These are phyloP conservation scores for Drosophila seclusa DNA, from an alignment of 2,888 invertebrate genomes.

Conservation along the genomic window DNA sequence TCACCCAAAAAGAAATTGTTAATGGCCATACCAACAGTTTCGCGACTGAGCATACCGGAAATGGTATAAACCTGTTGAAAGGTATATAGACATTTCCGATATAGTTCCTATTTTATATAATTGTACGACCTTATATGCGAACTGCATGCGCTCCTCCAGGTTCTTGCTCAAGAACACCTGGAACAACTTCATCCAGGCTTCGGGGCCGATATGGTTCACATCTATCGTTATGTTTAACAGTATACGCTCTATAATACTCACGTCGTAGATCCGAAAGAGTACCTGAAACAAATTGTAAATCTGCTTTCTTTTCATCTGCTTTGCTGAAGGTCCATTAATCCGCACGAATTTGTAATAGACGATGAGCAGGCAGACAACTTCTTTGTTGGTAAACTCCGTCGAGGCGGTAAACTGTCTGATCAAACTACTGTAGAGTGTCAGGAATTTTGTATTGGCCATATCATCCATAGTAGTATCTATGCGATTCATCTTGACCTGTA, in stretches of 20 bases:
- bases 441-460: constrained; percentile 88
- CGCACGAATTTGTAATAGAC: constrained; percentile 86
- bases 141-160: constrained; percentile 89
- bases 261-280: constrained; percentile 90
- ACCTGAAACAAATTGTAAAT: constrained; percentile 88
- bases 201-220: constrained; percentile 84
- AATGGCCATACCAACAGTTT: constrained; percentile 87
- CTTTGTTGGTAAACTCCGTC: constrained; percentile 86
- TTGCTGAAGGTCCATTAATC: constrained; percentile 83
- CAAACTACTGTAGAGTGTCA: constrained; percentile 87
- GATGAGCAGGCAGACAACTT: constrained; percentile 86
- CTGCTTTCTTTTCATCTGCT: constrained; percentile 86
- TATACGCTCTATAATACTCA: constrained; percentile 88
- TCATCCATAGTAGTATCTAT: constrained; percentile 88
- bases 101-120: neutral
- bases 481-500: constrained; percentile 71
- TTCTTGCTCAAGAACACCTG: constrained; percentile 89
- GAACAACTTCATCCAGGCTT: constrained; percentile 89
- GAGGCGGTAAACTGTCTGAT: constrained; percentile 86
- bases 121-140: constrained; percentile 87
- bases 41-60: constrained; percentile 88
- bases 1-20: constrained; percentile 85
- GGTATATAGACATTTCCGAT: neutral
- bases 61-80: constrained; percentile 86
- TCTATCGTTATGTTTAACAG: constrained; percentile 87